Percentiles rank a stretch among this genome's conserved stretches.
Conservation (phyloP, 2,888 invertebrate genomes). For the Ethmia dodecea region DNA sequence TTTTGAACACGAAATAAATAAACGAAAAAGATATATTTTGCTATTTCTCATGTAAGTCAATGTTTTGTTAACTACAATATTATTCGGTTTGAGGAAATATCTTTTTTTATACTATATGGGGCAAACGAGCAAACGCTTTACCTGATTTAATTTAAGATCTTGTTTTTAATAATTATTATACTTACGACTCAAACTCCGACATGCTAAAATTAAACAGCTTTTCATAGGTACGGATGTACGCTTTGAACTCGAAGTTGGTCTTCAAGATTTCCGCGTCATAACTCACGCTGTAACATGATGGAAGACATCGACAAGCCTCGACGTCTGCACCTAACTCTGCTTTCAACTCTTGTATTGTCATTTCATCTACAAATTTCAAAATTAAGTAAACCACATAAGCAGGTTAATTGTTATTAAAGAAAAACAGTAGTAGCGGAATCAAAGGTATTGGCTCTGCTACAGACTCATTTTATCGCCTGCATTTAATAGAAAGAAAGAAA, state of each 20-base stretch:
- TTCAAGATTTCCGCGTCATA: conserved; percentile 82
- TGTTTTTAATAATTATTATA: too few relatives aligned
- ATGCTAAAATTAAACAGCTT: too few relatives aligned
- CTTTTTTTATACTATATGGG: too few relatives aligned
- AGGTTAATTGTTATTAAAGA: neutral
- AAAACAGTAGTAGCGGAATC: neutral
- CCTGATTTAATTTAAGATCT: too few relatives aligned
- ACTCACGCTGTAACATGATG: conserved; percentile 74
- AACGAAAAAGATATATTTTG: too few relatives aligned
- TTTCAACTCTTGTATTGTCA: conserved; percentile 14
- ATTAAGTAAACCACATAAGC: neutral
- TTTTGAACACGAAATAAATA: too few relatives aligned
- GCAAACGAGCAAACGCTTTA: too few relatives aligned
- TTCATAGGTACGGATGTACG: too few relatives aligned
- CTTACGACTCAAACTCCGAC: too few relatives aligned
- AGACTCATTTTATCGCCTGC: neutral
- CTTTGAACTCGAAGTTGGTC: conserved; percentile 77
- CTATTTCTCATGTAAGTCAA: too few relatives aligned
- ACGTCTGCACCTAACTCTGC: neutral
- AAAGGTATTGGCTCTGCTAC: neutral
- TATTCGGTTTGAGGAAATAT: too few relatives aligned
- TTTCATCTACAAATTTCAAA: conserved; percentile 18
- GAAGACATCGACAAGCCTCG: conserved; percentile 26
- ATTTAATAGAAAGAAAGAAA: neutral
- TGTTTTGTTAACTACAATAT: too few relatives aligned